Evolutionary conservation across 2,888 invertebrate species (phyloP), one percentile per base, ranked within the genome.

Genomic region (Melangyna quadrimaculata): DNA sequence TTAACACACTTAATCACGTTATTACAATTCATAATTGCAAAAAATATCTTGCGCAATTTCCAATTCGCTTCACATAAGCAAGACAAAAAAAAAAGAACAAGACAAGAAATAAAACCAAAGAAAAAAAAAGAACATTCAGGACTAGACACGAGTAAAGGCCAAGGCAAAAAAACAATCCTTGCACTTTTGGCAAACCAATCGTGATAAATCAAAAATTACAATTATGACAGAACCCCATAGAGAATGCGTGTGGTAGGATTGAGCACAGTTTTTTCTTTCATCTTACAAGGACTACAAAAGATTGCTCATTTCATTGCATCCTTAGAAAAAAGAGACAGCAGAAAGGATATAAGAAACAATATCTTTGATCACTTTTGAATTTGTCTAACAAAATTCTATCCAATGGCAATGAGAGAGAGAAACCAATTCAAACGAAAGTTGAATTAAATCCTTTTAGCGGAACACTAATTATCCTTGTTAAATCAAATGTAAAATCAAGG

Each of bases 391-490:
- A 59, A 59, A 35, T 35, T 35, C 8, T 22, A 35, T 35, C 35
- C 0, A 22, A 51, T 24, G 12, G 0, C 0, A 22, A 51, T 24
- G 12, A 0, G 24, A 24, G n/a, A 51, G 51, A 51, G 22, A 84
- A 77, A 86, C 72, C 84, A 80, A 84, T 65, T 84, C 71, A 75
- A 67, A 73, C 72, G 77, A 70, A 75, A 73, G 45, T 61, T 27
- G 45, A 69, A 69, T 78, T 65, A 63, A 86, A 81, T 86, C 86
- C 86, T 86, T 86, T 86, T 70, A 59, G 37, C 40, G 59, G 37
- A 12, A 78, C 73, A 81, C 81, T 73, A 81, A 87, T 87, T 87
- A 82, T 87, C 87, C 82, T 87, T 87, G 87, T 87, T 78, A 53
- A 87, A 82, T 87, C 87, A 87, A 75, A 78, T 78, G 87, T 70